Evolutionary conservation across 2,113 vertebrate species (phyloP), one percentile per base, ranked within the genome.

Genomic region (Scolopax mira): DNA sequence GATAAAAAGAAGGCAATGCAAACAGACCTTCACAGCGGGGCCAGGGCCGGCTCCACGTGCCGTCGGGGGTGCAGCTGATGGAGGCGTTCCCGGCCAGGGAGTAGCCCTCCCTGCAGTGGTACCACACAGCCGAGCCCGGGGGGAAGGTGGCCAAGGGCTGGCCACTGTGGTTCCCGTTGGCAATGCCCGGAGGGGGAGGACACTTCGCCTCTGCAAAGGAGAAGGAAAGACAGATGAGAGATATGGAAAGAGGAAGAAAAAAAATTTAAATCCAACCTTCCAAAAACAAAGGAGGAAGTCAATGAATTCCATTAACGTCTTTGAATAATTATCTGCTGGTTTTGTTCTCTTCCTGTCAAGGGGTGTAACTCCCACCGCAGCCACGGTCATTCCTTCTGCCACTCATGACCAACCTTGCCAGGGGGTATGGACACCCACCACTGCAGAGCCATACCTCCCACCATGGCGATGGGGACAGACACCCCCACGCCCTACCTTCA

Each of bases 11-110:
- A 49, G 35, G 1, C 16, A 1, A 57, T 33, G 21, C 13, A 41
- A 33, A 13, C 95, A 1, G 31, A 97, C 96, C 96, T 97, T 97
- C 96, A 69, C 98, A 98, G 10, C 49, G 42, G 84, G 79, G 96
- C 54, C 18, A 75, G 52, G 94, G 95, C 89, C 69, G 85, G 89
- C 97, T 96, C 98, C 98, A 98, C 2, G 51, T 31, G 7, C 87
- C 98, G 4, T 0, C 0, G 0, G 69, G 3, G 0, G 93, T 90
- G 12, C 96, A 97, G 86, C 0, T 84, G 5, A 97, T 8, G 65
- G 95, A 75, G 13, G 64, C 60, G 1, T 79, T 90, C 5, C 95
- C 96, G 0, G 37, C 0, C 28, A 97, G 89, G 55, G 86, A 13
- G 1, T 90, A 97, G 6, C 96, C 96, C 1, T 71, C 10, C 8